Base-by-base conservation (phyloP, 2,888 invertebrate genomes). In the Trichopria drosophilae region DNA sequence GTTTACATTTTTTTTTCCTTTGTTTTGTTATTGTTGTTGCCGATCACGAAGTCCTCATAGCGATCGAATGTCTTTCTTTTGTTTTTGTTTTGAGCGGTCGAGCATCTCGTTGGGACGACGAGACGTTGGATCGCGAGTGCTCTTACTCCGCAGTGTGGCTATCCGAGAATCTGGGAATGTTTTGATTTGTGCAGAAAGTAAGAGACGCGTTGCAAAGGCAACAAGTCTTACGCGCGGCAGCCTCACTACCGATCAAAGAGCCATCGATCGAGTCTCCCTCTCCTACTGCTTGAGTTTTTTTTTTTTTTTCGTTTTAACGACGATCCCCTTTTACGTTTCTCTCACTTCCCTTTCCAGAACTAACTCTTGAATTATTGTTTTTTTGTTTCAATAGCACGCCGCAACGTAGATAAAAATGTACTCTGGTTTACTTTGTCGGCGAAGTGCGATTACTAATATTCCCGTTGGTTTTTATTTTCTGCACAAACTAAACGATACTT, bases 401-500 rank as follows among this genome's bases (percentile, higher is more conserved):
- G 49, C 45, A 49, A 49, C 26, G 41, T 55, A 51, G 43, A 40
- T 29, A 6, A 36, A n/a, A n/a, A n/a, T n/a, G n/a, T n/a, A n/a
- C n/a, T n/a, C 42, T 51, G 39, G 24, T 51, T 43, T 47, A 51
- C 44, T 37, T 48, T 48, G 36, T 13, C 20, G 43, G 48, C 41
- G 49, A 49, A 44, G 28, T 34, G 39, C 6, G 32, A 37, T 43
- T 12, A 20, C n/a, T 43, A 31, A 31, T 32, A 16, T 12, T 34
- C 31, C 45, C 36, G 41, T 45, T 51, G 41, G 51, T 46, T 10
- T 52, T 72, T 71, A 70, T 72, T 74, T 73, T 75, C 72, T 75
- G 75, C 74, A 72, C 72, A 75, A 74, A 75, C 72, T 75, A 73
- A 75, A 71, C 69, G 62, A 69, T 72, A 70, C 69, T 71, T n/a